Conservation (phyloP, 2,888 invertebrate species). For the Palloptera scutellata region DNA sequence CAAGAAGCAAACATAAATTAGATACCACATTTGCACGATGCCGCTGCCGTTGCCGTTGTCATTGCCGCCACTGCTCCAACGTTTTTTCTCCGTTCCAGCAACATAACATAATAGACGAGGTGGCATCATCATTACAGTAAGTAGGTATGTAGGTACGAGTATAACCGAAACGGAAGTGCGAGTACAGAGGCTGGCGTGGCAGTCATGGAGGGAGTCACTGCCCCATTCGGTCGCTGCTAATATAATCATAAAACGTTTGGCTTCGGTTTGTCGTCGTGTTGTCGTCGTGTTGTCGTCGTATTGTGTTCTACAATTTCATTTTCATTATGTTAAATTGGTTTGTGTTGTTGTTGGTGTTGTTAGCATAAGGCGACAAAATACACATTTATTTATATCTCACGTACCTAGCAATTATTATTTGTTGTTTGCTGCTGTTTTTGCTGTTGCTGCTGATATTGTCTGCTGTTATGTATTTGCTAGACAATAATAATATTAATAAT, state of each 20-base stretch:
- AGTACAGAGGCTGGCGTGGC: no score
- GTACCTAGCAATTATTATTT: constrained; percentile 44
- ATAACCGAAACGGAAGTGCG: not conserved
- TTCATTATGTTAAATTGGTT: constrained; percentile 22
- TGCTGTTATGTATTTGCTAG: constrained; percentile 21
- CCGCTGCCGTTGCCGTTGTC: not conserved
- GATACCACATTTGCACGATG: constrained; percentile 39
- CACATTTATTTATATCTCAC: constrained; percentile 38
- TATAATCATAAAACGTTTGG: constrained; percentile 34
- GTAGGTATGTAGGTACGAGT: constrained; percentile 1
- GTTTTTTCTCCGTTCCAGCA: no score
- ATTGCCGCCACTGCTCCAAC: no score
- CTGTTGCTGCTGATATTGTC: constrained; percentile 24
- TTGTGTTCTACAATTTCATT: constrained; percentile 5
- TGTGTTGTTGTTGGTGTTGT: constrained; percentile 26
- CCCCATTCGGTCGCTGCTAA: constrained; percentile 21
- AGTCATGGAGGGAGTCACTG: no score
- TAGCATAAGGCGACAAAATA: constrained; percentile 20
- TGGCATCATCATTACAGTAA: not conserved
- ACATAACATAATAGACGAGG: not conserved
- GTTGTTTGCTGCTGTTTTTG: constrained; percentile 26
- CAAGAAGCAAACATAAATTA: constrained; percentile 61
- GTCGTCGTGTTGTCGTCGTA: constrained; percentile 3
- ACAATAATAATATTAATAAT: constrained; percentile 22
- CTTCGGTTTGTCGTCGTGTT: constrained; percentile 18